Percentiles rank a stretch among this genome's conserved stretches.
Evolutionary conservation across 2,797 vertebrate species (phyloP).

Genomic region (Siniperca scherzeri): DNA sequence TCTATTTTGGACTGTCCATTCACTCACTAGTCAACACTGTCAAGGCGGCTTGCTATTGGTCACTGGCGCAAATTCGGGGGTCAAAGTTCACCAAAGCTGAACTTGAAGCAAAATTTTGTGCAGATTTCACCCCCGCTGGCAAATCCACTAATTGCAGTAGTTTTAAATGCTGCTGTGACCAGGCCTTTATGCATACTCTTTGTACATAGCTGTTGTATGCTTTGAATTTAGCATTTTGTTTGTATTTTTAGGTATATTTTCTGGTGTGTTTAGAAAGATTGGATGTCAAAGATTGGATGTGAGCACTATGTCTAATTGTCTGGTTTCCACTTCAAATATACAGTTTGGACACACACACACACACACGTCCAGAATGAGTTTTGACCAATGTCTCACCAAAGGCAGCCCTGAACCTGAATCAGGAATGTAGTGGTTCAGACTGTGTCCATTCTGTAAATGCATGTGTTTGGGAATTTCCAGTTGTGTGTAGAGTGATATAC

Average conservation of each 20-base stretch:
- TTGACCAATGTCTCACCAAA: constrained; percentile 51
- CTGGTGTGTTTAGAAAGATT: no score
- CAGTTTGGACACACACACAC: constrained; percentile 53
- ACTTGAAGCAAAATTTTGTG: no score
- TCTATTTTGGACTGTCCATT: neutral
- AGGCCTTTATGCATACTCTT: neutral
- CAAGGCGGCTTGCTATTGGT: neutral
- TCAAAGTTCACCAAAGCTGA: neutral
- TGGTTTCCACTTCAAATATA: constrained; percentile 71
- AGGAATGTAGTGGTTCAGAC: constrained; percentile 68
- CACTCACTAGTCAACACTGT: neutral
- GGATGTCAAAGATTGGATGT: no score
- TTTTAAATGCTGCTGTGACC: neutral
- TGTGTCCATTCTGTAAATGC: constrained; percentile 30
- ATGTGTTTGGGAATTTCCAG: constrained; percentile 33
- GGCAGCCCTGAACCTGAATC: constrained; percentile 53
- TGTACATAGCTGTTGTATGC: no score
- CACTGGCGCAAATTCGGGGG: neutral
- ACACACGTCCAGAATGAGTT: constrained; percentile 29
- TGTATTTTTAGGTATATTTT: no score
- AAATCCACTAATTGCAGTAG: neutral
- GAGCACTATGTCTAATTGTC: no score
- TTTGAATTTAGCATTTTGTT: no score
- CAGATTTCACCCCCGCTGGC: no score
- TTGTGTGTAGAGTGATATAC: constrained; percentile 31